Conservation (phyloP, 2,888 invertebrate species). For the Tenthredo scrophulariae region DNA sequence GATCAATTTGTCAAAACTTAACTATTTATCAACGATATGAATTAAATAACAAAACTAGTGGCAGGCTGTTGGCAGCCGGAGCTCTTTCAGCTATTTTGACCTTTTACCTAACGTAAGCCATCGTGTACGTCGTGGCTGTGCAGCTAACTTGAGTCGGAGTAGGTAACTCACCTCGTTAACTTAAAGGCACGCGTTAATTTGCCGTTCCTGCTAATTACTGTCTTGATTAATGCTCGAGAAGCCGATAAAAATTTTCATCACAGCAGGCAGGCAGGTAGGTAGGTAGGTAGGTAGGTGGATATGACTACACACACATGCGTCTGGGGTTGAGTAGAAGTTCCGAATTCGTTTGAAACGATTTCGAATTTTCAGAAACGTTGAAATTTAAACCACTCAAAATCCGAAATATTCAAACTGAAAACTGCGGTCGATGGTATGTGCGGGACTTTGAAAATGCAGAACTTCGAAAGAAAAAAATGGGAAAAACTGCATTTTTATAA, state of each 20-base stretch:
- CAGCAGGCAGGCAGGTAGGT: not conserved
- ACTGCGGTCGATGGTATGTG: too few relatives aligned
- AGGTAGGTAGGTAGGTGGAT: not conserved
- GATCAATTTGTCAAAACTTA: slow-evolving; percentile 52
- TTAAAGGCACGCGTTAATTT: slow-evolving; percentile 44
- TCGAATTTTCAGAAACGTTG: not conserved
- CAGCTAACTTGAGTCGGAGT: slow-evolving; percentile 1
- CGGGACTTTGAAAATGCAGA: too few relatives aligned
- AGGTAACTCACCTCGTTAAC: slow-evolving; percentile 48
- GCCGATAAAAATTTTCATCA: slow-evolving; percentile 16
- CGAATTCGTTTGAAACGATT: not conserved
- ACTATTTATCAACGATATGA: not conserved
- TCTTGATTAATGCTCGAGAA: slow-evolving; percentile 32
- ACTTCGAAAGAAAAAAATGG: too few relatives aligned
- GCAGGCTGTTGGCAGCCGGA: not conserved
- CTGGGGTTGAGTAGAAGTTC: too few relatives aligned
- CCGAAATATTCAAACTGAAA: too few relatives aligned
- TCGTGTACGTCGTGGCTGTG: not conserved
- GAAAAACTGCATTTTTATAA: too few relatives aligned
- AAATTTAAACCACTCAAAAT: too few relatives aligned
- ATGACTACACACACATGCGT: not conserved
- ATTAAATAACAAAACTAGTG: slow-evolving; percentile 17
- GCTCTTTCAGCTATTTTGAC: not conserved
- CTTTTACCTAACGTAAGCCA: not conserved
- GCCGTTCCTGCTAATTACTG: slow-evolving; percentile 49